phyloP scores from a whole-genome alignment of 2,888 invertebrate genomes.

The Lymantria dispar region DNA sequence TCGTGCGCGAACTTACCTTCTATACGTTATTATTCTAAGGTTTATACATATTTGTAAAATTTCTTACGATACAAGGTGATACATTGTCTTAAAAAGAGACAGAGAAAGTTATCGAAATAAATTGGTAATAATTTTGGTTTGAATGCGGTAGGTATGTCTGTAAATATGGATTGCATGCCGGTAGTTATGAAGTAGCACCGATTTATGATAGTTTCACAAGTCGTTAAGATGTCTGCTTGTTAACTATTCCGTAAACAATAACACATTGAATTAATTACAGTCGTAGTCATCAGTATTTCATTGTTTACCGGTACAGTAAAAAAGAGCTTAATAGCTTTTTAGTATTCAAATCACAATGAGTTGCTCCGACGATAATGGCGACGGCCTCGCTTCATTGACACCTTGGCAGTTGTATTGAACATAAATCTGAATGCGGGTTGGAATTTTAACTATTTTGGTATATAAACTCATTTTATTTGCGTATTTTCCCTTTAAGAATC shows the following conservation, averaged over 20 bases:
- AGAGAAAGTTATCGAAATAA: no score
- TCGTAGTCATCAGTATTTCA: slow-evolving; percentile 33
- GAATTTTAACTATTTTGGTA: slow-evolving; percentile 6
- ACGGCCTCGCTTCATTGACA: slow-evolving; percentile 33
- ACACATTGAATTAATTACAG: slow-evolving; percentile 30
- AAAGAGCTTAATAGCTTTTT: slow-evolving; percentile 60
- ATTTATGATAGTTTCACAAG: slow-evolving; percentile 1
- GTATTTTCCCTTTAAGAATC: no score
- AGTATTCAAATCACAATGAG: slow-evolving; percentile 72
- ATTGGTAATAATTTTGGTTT: no score
- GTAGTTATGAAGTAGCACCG: neutral
- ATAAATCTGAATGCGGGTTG: slow-evolving; percentile 16
- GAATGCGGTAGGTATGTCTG: no score
- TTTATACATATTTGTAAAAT: no score
- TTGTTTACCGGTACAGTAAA: slow-evolving; percentile 50
- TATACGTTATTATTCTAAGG: no score
- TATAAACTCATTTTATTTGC: neutral
- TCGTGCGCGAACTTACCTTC: no score
- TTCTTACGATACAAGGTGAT: no score
- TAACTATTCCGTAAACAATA: slow-evolving; percentile 19
- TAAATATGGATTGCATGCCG: neutral
- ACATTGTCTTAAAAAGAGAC: no score
- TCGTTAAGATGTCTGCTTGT: slow-evolving; percentile 3
- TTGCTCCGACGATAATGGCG: slow-evolving; percentile 61
- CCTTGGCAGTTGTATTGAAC: slow-evolving; percentile 15